A percentile compares a stretch with the other conserved stretches of the same genome.
Conservation (phyloP, 37 sponge, comb jelly and placozoan species). For the Eunapius fragilis region DNA sequence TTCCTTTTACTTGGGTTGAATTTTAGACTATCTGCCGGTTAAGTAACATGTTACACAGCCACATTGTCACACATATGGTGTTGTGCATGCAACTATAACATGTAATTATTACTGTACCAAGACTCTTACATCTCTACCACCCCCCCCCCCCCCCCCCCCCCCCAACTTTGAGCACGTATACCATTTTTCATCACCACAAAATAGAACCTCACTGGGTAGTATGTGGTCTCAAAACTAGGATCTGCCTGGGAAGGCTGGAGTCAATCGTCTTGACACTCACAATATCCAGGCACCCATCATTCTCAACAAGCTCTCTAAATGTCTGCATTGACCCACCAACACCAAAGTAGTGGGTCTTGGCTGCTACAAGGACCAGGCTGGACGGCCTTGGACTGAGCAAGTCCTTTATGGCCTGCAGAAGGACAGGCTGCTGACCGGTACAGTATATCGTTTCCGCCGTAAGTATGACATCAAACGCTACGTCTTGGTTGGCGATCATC, state of each 20-base stretch:
- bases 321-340: slow-evolving; percentile 83
- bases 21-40: no score
- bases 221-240: slow-evolving; percentile 16
- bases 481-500: neutral
- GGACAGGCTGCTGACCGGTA: slow-evolving; percentile 51
- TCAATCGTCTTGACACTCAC: slow-evolving; percentile 4
- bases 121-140: no score
- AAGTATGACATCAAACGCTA: slow-evolving; percentile 83
- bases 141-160: no score
- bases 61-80: no score
- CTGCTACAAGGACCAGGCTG: slow-evolving; percentile 82
- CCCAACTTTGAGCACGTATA: no score
- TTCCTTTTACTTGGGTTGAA: no score
- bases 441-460: slow-evolving; percentile 96
- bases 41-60: no score
- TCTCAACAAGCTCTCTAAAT: slow-evolving; percentile 69
- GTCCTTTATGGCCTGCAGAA: slow-evolving; percentile 65
- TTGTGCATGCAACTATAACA: no score
- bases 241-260: slow-evolving; percentile 31
- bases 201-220: no score
- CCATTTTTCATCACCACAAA: no score
- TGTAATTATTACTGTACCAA: no score
- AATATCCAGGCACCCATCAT: slow-evolving; percentile 57
- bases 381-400: slow-evolving; percentile 7
- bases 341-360: slow-evolving; percentile 94